These are phyloP conservation scores for Mesocentrotus franciscanus DNA, from an alignment of 53 echinoderm and acorn worm species.

Conservation along the genomic window DNA sequence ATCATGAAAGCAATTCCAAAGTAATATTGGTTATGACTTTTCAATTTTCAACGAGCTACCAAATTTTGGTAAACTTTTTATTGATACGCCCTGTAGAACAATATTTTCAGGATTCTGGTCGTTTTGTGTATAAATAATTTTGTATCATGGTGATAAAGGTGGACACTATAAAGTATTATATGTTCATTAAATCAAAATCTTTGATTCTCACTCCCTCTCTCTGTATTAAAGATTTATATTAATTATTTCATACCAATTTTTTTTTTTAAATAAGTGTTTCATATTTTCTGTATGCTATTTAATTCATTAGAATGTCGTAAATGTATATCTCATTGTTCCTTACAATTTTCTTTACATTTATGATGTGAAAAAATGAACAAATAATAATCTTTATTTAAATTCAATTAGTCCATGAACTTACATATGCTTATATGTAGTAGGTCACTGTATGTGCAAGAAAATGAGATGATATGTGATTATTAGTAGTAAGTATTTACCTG, in stretches of 20 bases:
- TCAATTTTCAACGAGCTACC: too few species aligned
- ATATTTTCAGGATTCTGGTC: not conserved
- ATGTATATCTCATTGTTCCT: too few species aligned
- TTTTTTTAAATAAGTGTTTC: not conserved
- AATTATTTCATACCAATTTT: not conserved
- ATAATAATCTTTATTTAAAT: too few species aligned
- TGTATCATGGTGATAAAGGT: constrained; percentile 20
- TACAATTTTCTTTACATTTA: too few species aligned
- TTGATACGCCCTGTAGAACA: too few species aligned
- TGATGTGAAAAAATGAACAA: too few species aligned
- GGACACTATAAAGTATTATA: not conserved
- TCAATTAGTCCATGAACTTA: too few species aligned
- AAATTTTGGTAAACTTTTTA: too few species aligned
- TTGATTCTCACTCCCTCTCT: not conserved
- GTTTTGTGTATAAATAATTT: constrained; percentile 55
- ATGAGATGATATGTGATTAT: not conserved
- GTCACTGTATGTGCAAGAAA: too few species aligned
- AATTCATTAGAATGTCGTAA: not conserved
- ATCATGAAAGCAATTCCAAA: too few species aligned
- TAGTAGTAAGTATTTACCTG: not conserved
- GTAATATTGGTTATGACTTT: too few species aligned
- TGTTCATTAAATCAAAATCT: not conserved
- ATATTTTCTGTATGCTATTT: not conserved
- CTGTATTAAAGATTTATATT: not conserved
- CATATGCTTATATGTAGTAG: too few species aligned